Conservation (phyloP, 2,888 invertebrate species). For the Rhaphigaster nebulosa region DNA sequence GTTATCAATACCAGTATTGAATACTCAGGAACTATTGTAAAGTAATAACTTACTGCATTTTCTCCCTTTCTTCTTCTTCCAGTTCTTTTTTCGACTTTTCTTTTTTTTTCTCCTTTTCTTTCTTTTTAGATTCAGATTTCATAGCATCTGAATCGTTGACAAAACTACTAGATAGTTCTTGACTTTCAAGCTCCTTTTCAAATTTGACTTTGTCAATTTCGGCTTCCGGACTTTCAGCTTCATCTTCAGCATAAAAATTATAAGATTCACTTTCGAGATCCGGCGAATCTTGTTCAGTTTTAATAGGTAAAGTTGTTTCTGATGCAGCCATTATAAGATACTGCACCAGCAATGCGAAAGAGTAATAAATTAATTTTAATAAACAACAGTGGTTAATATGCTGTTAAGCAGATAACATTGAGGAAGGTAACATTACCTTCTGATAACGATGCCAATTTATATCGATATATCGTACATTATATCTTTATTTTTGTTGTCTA, state of each 20-base stretch:
- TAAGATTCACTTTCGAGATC: conserved; percentile 54
- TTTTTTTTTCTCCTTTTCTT: conserved; percentile 70
- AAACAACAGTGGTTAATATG: not conserved
- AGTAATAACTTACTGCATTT: conserved; percentile 86
- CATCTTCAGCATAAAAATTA: conserved; percentile 59
- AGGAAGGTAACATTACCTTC: not conserved
- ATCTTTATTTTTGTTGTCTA: not conserved
- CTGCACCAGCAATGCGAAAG: not conserved
- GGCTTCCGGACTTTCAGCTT: conserved; percentile 12
- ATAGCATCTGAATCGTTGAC: conserved; percentile 53
- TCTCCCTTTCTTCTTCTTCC: conserved; percentile 94
- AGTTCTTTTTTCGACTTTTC: conserved; percentile 83
- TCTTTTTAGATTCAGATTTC: conserved; percentile 24
- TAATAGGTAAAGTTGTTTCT: conserved; percentile 45
- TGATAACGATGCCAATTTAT: not conserved
- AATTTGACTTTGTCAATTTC: conserved; percentile 57
- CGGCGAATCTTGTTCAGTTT: conserved; percentile 51
- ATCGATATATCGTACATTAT: not conserved
- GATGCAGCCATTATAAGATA: not conserved
- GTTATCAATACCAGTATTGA: no score
- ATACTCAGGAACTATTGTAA: not conserved
- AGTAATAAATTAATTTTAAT: not conserved
- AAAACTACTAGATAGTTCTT: conserved; percentile 24
- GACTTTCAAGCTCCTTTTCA: conserved; percentile 49
- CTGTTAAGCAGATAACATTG: not conserved